Base-by-base conservation (phyloP, 2,113 vertebrate genomes). In the Columba livia region DNA sequence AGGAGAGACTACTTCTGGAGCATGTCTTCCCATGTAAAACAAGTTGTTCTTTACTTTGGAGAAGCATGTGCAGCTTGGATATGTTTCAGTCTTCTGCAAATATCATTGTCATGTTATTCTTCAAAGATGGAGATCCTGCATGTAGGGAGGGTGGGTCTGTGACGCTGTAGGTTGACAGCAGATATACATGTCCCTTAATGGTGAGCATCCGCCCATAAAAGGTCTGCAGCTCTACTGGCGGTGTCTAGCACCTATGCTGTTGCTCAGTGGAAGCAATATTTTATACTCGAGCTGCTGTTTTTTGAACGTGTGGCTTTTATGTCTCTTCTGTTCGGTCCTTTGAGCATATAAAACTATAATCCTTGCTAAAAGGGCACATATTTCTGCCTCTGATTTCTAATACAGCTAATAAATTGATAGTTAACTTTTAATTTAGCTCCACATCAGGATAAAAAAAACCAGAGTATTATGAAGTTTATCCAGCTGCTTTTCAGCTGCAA, bases 111-210 rank as follows among this genome's bases (percentile, higher is more conserved):
- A 2, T 1, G 9, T 51, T 79, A 9, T 16, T 61, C 25, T 20
- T 40, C 26, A 26, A 36, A 69, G 62, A 11, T 23, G 48, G 54
- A 53, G 58, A 25, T 80, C 14, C n/a, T 77, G 20, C 0, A 1
- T 0, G 0, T 29, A 32, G 25, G 24, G 24, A 26, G 13, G 7
- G 25, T 21, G 25, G n/a, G 42, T 71, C 13, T 79, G 50, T 0
- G 0, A 10, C 69, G 50, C 57, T 31, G 4, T 12, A 50, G 34
- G 32, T 64, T 42, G 44, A 9, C 5, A 54, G 56, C 40, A 71
- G 34, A 31, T 47, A 14, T 1, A 25, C 1, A 0, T 48, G 58
- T 78, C 90, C 40, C 44, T 51, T 64, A 8, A 32, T 26, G 36
- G 56, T 77, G n/a, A 53, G 15, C 40, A 61, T 34, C 64, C 26